Conservation (phyloP, 2,797 vertebrate species). For the Anguilla obscura region DNA sequence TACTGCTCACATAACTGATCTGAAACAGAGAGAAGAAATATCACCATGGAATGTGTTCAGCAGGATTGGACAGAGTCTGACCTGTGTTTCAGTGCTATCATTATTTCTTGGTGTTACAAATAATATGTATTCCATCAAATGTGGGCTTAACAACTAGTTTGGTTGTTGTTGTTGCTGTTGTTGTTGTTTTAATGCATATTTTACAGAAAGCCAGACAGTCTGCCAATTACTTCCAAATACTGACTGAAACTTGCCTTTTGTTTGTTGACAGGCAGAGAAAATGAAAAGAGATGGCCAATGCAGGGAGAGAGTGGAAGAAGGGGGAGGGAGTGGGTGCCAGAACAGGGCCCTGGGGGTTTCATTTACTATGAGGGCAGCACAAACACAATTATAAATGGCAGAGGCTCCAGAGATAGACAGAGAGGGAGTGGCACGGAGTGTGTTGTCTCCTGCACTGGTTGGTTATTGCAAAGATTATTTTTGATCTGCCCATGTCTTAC, state of each 20-base stretch:
- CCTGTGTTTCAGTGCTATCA: not conserved
- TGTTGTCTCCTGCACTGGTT: conserved; percentile 64
- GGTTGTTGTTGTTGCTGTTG: conserved; percentile 34
- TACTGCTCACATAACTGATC: not conserved
- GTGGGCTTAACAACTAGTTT: not conserved
- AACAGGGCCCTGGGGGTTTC: conserved; percentile 74
- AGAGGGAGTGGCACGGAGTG: conserved; percentile 60
- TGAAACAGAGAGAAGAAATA: not conserved
- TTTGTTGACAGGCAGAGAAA: conserved; percentile 75
- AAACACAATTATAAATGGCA: conserved; percentile 74
- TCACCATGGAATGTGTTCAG: not conserved
- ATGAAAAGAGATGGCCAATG: conserved; percentile 71
- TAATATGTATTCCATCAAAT: not conserved
- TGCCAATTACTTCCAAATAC: conserved; percentile 62
- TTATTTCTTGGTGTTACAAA: not conserved
- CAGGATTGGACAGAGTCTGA: not conserved
- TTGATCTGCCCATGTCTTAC: conserved; percentile 77
- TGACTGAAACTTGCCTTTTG: conserved; percentile 55
- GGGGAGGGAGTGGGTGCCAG: conserved; percentile 55
- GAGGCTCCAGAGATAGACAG: conserved; percentile 55
- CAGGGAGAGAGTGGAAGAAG: conserved; percentile 45
- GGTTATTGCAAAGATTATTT: conserved; percentile 78
- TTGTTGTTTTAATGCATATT: conserved; percentile 20
- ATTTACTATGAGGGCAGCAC: conserved; percentile 71
- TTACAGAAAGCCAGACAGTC: conserved; percentile 48